Percentiles rank a stretch among this genome's conserved stretches.
Conservation (phyloP, 2,888 invertebrate species). For the Agrotis puta region DNA sequence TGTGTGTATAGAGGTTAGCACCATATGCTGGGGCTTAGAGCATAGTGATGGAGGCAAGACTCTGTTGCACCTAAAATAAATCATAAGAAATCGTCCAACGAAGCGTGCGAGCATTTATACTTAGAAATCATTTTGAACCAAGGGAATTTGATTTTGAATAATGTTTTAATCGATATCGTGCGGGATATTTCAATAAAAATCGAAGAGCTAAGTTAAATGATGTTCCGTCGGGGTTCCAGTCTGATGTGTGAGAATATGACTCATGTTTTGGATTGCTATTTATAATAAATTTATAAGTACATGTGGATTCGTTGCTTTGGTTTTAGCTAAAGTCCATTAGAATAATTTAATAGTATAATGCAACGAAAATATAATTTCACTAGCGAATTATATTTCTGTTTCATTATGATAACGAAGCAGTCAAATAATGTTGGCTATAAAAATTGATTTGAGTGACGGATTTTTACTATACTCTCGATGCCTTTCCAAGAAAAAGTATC, state of each 20-base stretch:
- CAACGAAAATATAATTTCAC: conserved; percentile 34
- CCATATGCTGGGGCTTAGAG: conserved; percentile 46
- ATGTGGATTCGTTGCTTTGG: conserved; percentile 27
- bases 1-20: conserved; percentile 53
- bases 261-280: conserved; percentile 48
- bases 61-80: conserved; percentile 43
- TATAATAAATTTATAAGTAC: conserved; percentile 57
- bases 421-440: conserved; percentile 31
- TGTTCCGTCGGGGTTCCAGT: conserved; percentile 54
- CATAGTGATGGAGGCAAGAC: conserved; percentile 29
- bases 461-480: conserved; percentile 51
- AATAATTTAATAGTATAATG: conserved; percentile 39
- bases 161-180: conserved; percentile 32
- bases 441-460: conserved; percentile 48
- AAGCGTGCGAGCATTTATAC: conserved; percentile 42
- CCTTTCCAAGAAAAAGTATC: conserved; percentile 53
- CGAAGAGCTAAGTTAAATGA: conserved; percentile 34
- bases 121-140: conserved; percentile 23
- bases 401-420: conserved; percentile 24
- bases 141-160: conserved; percentile 26
- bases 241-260: conserved; percentile 39
- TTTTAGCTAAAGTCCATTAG: conserved; percentile 45
- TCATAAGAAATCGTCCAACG: conserved; percentile 47
- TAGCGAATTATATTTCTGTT: conserved; percentile 29
- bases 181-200: conserved; percentile 52